These are phyloP conservation scores for Pseudomyrmex concolor DNA, from an alignment of 1,140 invertebrate species.

Conservation along the genomic window DNA sequence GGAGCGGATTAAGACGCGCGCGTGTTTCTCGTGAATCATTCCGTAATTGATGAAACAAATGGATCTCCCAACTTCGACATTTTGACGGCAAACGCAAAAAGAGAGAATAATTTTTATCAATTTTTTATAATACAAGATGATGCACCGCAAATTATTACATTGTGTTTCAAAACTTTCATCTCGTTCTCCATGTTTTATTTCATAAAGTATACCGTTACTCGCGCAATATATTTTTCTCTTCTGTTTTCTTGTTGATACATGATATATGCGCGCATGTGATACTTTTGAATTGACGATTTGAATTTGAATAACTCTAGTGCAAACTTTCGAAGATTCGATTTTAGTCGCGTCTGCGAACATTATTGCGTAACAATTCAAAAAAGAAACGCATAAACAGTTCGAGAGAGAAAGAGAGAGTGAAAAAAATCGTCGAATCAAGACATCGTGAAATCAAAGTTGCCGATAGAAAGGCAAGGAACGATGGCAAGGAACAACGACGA, in stretches of 20 bases:
- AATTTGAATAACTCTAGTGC: neutral
- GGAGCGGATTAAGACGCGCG: conserved; percentile 4
- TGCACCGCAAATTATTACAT: no score
- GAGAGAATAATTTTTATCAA: no score
- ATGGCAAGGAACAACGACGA: neutral
- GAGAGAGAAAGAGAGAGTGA: no score
- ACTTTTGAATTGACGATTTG: neutral
- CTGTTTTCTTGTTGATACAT: no score
- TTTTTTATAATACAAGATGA: no score
- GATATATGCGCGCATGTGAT: neutral
- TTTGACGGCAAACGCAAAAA: no score
- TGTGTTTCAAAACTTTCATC: no score
- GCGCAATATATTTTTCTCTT: no score
- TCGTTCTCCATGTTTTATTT: no score
- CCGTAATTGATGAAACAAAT: neutral
- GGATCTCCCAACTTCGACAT: neutral
- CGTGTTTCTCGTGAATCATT: conserved; percentile 19
- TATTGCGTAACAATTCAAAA: neutral
- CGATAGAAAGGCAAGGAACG: no score
- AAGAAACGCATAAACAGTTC: neutral
- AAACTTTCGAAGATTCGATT: neutral
- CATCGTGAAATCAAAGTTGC: conserved; percentile 24
- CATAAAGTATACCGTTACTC: neutral
- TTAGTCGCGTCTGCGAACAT: no score
- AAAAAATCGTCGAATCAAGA: conserved; percentile 23